A percentile compares a stretch with the other conserved stretches of the same genome.
Conservation (phyloP, 2,113 vertebrate species). For the Amphilophus citrinellus region DNA sequence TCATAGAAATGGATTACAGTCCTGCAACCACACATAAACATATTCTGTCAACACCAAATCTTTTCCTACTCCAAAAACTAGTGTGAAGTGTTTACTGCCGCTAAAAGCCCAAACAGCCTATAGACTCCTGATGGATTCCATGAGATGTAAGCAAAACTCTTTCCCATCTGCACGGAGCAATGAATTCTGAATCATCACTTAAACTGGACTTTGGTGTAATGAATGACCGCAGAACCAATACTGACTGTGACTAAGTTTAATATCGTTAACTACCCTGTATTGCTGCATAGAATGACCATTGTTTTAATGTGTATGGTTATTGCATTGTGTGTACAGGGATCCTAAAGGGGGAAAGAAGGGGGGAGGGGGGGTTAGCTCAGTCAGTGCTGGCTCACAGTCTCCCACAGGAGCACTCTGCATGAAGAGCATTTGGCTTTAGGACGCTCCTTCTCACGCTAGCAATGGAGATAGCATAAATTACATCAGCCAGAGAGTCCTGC, state of each 20-base stretch:
- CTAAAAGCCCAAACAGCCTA: constrained; percentile 15
- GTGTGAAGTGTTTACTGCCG: constrained; percentile 21
- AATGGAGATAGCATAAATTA: constrained; percentile 74
- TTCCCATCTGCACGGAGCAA: neutral
- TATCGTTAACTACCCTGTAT: constrained; percentile 25
- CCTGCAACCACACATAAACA: constrained; percentile 73
- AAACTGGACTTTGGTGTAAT: constrained; percentile 4
- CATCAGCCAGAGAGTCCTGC: constrained; percentile 67
- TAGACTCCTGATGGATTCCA: constrained; percentile 24
- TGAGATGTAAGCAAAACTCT: constrained; percentile 13
- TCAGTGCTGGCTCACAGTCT: constrained; percentile 51
- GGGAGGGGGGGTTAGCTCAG: constrained; percentile 1
- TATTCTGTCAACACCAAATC: constrained; percentile 56
- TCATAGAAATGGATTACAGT: constrained; percentile 78
- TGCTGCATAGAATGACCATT: neutral
- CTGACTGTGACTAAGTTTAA: neutral
- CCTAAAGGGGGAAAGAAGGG: constrained; percentile 12
- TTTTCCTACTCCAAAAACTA: constrained; percentile 22
- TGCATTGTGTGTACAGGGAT: constrained; percentile 25
- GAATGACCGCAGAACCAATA: neutral
- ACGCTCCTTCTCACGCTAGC: constrained; percentile 52
- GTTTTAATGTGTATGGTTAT: constrained; percentile 12
- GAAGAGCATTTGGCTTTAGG: constrained; percentile 61
- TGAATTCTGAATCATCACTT: neutral
- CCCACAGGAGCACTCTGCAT: constrained; percentile 72